Conservation (phyloP, 2,113 vertebrate genomes). For the Limanda limanda region DNA sequence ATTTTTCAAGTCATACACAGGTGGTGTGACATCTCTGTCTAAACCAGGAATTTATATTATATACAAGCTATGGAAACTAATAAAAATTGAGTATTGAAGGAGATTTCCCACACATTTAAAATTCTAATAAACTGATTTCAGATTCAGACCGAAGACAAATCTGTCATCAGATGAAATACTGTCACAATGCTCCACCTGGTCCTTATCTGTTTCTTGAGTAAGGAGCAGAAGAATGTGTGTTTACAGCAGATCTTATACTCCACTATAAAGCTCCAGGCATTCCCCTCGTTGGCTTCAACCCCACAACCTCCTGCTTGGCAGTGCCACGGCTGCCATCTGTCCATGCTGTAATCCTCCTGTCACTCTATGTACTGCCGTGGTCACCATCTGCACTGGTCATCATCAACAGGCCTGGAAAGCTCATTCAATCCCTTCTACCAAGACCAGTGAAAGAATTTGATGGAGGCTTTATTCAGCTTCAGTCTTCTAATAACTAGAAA, state of each 20-base stretch:
- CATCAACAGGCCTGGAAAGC: conserved; percentile 21
- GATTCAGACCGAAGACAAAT: not conserved
- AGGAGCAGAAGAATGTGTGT: not conserved
- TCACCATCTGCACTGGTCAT: conserved; percentile 55
- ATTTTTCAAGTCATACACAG: no score
- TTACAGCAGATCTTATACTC: not conserved
- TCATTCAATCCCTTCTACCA: conserved; percentile 9
- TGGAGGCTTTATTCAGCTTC: not conserved
- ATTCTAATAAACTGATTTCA: not conserved
- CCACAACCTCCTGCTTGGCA: conserved; percentile 19
- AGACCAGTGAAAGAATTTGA: not conserved
- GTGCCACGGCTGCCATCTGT: conserved; percentile 61
- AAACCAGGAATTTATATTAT: not conserved
- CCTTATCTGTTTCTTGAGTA: not conserved
- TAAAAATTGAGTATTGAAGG: no score
- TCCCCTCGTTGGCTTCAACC: conserved; percentile 23
- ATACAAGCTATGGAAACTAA: no score
- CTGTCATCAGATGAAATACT: not conserved
- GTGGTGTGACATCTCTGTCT: no score
- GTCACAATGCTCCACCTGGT: conserved; percentile 11
- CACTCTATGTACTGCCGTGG: conserved; percentile 32
- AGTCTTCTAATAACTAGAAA: not conserved
- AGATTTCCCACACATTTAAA: no score
- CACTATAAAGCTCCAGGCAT: conserved; percentile 40
- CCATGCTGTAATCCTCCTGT: conserved; percentile 61